phyloP scores from a whole-genome alignment of 2,797 vertebrate species.

The Sebastes reedi region DNA sequence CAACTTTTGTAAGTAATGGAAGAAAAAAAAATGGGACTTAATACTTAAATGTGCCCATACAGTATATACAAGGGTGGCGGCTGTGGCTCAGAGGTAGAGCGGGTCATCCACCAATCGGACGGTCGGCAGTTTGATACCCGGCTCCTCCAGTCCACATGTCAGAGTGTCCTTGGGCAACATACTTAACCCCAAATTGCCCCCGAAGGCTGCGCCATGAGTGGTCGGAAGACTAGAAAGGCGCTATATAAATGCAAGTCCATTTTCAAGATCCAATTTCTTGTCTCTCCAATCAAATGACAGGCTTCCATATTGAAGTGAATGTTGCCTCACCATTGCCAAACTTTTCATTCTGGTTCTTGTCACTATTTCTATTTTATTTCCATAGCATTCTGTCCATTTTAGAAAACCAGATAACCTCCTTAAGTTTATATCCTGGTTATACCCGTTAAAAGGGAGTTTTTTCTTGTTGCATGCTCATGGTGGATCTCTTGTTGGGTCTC shows the following conservation, averaged over 20 bases:
- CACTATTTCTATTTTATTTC: not conserved
- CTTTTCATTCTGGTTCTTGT: not conserved
- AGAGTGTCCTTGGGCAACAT: too few relatives aligned
- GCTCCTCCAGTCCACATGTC: too few relatives aligned
- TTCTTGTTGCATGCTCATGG: too few relatives aligned
- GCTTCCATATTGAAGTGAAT: constrained; percentile 30
- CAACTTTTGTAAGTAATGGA: not conserved
- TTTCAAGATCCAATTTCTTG: not conserved
- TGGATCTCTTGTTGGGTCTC: too few relatives aligned
- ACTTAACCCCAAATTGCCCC: too few relatives aligned
- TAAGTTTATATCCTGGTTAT: not conserved
- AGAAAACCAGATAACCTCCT: not conserved
- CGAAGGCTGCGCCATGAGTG: too few relatives aligned
- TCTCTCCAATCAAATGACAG: constrained; percentile 1
- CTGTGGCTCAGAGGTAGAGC: too few relatives aligned
- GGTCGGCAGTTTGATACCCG: too few relatives aligned
- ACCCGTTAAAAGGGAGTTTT: too few relatives aligned
- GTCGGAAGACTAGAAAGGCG: too few relatives aligned
- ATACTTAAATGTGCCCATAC: not conserved
- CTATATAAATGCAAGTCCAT: not conserved
- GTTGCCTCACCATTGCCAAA: constrained; percentile 22
- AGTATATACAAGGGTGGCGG: too few relatives aligned
- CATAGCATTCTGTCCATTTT: not conserved
- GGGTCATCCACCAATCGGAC: too few relatives aligned
- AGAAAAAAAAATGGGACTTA: not conserved